Evolutionary conservation across 2,113 vertebrate genomes (phyloP).

Genomic region (Uria aalge): DNA sequence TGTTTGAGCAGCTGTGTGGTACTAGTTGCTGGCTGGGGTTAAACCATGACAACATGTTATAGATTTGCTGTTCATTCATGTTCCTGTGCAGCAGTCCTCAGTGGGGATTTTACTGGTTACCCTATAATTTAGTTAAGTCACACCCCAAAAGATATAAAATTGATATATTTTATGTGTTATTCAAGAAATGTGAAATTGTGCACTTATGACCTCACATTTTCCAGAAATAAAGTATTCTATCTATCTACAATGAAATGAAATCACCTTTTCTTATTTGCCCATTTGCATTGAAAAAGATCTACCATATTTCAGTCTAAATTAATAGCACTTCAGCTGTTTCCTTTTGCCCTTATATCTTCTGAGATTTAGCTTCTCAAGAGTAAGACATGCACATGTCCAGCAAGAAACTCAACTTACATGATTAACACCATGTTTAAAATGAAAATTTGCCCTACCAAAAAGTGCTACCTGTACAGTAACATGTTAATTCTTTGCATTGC

Average conservation of each 20-base stretch:
- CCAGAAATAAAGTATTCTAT: background rate
- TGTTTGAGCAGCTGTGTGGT: background rate
- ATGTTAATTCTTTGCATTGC: background rate
- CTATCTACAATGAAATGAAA: background rate
- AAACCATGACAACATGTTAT: background rate
- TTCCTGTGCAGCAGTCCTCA: background rate
- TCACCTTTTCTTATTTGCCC: background rate
- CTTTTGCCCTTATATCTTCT: background rate
- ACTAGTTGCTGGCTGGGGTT: background rate
- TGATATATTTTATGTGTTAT: background rate
- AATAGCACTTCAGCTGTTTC: background rate
- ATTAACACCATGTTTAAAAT: background rate
- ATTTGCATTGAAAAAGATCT: background rate
- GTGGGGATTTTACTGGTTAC: background rate
- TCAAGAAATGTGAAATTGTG: background rate
- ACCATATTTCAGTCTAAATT: background rate
- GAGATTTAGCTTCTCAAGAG: background rate
- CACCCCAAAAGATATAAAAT: background rate
- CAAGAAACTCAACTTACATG: background rate
- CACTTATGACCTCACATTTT: background rate
- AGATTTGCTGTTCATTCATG: background rate
- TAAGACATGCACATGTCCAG: background rate
- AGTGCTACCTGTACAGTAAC: background rate
- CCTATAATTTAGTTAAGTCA: background rate
- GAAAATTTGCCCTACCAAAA: background rate